phyloP scores from a whole-genome alignment of 2,888 invertebrate species.

The Oxyteleia sp. region DNA sequence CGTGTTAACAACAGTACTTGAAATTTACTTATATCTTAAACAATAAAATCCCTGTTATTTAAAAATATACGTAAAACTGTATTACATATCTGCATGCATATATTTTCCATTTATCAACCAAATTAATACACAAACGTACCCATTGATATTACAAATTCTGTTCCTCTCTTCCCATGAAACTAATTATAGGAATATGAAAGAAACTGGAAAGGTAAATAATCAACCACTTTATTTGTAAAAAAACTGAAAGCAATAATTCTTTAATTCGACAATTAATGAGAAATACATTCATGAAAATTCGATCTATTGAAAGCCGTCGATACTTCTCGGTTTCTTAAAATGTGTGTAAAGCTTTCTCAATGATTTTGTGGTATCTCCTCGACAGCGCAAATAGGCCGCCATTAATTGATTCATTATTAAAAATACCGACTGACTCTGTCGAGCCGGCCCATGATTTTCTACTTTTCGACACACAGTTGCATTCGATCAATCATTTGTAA shows the following conservation, averaged over 20 bases:
- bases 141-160: no score
- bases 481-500: slow-evolving; percentile 68
- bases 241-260: slow-evolving; percentile 84
- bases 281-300: slow-evolving; percentile 80
- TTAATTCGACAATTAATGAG: slow-evolving; percentile 82
- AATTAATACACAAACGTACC: no score
- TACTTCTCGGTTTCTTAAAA: slow-evolving; percentile 64
- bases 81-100: no score
- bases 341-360: slow-evolving; percentile 73
- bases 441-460: slow-evolving; percentile 57
- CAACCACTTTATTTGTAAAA: slow-evolving; percentile 77
- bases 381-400: slow-evolving; percentile 73
- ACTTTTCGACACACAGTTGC: slow-evolving; percentile 76
- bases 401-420: slow-evolving; percentile 80
- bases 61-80: no score
- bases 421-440: slow-evolving; percentile 77
- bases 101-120: no score
- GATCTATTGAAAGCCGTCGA: slow-evolving; percentile 68
- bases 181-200: background rate
- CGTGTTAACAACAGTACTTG: no score
- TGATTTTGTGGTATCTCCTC: slow-evolving; percentile 25
- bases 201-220: background rate
- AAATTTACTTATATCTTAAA: no score
- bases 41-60: no score
- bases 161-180: no score